phyloP scores from a whole-genome alignment of 92 coral and sea anemone species.

The Isaurus tuberculatus region DNA sequence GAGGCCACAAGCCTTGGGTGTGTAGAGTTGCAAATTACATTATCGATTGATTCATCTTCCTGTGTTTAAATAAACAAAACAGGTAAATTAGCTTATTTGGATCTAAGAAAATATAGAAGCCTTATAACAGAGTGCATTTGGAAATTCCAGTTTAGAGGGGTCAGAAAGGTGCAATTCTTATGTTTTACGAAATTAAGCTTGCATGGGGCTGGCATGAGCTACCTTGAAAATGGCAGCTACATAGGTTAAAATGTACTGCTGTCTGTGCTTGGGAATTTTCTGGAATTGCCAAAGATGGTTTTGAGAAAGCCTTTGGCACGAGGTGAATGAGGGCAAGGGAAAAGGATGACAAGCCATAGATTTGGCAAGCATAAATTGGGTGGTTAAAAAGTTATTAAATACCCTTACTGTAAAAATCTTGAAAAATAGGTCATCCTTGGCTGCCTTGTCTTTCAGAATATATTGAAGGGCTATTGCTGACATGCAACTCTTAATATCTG shows the following conservation, averaged over 20 bases:
- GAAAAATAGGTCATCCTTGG: slow-evolving; percentile 27
- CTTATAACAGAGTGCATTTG: slow-evolving; percentile 21
- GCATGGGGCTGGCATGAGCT: slow-evolving; percentile 28
- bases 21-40: slow-evolving; percentile 13
- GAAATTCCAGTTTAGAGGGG: slow-evolving; percentile 23
- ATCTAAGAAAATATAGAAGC: slow-evolving; percentile 23
- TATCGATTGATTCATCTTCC: slow-evolving; percentile 37
- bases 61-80: slow-evolving; percentile 36
- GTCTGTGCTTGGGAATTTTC: slow-evolving; percentile 23
- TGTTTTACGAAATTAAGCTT: slow-evolving; percentile 25
- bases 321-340: slow-evolving; percentile 22
- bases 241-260: slow-evolving; percentile 24
- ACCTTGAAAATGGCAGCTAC: slow-evolving; percentile 12
- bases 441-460: slow-evolving; percentile 20
- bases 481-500: slow-evolving; percentile 26
- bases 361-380: slow-evolving; percentile 23
- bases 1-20: slow-evolving; percentile 40
- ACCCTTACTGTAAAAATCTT: slow-evolving; percentile 21
- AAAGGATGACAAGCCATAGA: slow-evolving; percentile 21
- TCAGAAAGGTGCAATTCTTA: slow-evolving; percentile 23
- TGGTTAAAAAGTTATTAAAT: slow-evolving; percentile 15
- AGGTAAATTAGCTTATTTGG: slow-evolving; percentile 22
- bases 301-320: slow-evolving; percentile 19
- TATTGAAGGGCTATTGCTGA: slow-evolving; percentile 17
- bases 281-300: slow-evolving; percentile 14